Percentiles rank a stretch among this genome's conserved stretches.
Evolutionary conservation across 2,888 invertebrate species (phyloP).

Genomic region (Neoscelio sp.): DNA sequence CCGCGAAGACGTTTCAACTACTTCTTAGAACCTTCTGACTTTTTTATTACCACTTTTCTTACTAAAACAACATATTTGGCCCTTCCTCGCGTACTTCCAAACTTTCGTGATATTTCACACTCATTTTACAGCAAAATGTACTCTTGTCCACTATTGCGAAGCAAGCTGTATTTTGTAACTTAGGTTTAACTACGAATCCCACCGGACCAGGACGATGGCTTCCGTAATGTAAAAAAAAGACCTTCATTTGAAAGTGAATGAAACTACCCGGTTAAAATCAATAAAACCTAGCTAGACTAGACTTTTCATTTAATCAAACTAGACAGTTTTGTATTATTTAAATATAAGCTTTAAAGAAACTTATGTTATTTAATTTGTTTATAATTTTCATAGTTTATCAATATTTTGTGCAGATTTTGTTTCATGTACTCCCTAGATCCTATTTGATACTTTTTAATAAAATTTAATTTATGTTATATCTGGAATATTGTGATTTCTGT

Average conservation of each 20-base stretch:
- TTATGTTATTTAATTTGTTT: neutral
- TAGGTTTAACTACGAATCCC: slow-evolving; percentile 51
- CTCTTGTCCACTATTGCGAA: slow-evolving; percentile 42
- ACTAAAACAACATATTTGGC: slow-evolving; percentile 36
- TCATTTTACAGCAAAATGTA: slow-evolving; percentile 54
- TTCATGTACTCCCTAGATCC: no score
- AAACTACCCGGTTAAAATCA: slow-evolving; percentile 33
- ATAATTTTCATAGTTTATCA: no score
- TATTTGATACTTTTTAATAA: no score
- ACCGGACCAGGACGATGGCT: slow-evolving; percentile 34
- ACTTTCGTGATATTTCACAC: slow-evolving; percentile 57
- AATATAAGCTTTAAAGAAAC: neutral
- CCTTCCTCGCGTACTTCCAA: slow-evolving; percentile 25
- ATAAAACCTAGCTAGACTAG: slow-evolving; percentile 33
- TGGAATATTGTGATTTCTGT: no score
- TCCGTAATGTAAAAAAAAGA: slow-evolving; percentile 42
- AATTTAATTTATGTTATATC: no score
- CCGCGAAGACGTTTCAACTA: no score
- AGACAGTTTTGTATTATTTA: neutral
- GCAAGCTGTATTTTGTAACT: slow-evolving; percentile 51
- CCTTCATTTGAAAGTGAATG: slow-evolving; percentile 22
- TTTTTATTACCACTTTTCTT: slow-evolving; percentile 44
- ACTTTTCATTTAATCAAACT: neutral
- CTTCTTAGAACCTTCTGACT: slow-evolving; percentile 52
- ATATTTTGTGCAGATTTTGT: no score